Evolutionary conservation across 2,113 vertebrate genomes (phyloP).

Genomic region (Poicephalus gulielmi): DNA sequence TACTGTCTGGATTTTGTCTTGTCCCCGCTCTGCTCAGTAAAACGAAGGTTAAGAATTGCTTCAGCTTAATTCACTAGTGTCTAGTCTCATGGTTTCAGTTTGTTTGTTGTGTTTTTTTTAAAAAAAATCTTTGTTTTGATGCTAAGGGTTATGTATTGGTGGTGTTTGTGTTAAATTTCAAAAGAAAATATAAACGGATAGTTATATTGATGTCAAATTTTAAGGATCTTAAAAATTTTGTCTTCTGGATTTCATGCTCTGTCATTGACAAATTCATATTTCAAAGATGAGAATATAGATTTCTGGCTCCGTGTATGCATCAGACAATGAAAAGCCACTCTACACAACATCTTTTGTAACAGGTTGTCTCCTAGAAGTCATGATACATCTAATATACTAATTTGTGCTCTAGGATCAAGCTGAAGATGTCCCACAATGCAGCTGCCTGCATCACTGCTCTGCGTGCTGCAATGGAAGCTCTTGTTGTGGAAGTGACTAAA

Average conservation of each 20-base stretch:
- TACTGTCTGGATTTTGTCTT: not conserved
- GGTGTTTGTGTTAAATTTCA: not conserved
- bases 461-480: constrained; percentile 86
- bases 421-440: constrained; percentile 78
- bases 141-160: not conserved
- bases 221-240: not conserved
- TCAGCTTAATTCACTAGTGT: not conserved
- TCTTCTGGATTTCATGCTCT: not conserved
- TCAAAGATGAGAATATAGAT: not conserved
- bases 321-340: not conserved
- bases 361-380: fast-evolving
- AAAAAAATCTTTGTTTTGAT: not conserved
- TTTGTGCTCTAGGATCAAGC: constrained; percentile 81
- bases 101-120: not conserved
- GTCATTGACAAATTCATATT: not conserved
- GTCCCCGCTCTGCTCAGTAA: not conserved
- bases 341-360: fast-evolving
- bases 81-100: not conserved
- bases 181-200: not conserved
- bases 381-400: not conserved
- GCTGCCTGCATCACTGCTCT: constrained; percentile 83
- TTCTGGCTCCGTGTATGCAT: not conserved
- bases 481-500: constrained; percentile 90
- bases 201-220: not conserved
- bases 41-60: not conserved